Conservation (phyloP, 2,888 invertebrate genomes). For the Sarcophaga subvicina region DNA sequence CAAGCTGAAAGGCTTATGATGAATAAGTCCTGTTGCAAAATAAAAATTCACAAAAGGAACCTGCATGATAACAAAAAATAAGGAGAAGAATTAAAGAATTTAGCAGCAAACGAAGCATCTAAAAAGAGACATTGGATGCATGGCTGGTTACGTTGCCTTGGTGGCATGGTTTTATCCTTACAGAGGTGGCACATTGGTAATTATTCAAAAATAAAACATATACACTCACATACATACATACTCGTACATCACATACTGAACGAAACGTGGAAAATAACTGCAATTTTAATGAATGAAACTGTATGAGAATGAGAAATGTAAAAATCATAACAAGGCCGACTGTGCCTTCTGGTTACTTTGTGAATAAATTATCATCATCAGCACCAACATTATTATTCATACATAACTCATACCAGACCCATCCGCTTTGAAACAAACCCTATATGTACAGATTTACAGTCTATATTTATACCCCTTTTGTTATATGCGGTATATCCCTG, state of each 20-base stretch:
- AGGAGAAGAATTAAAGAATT: constrained; percentile 7
- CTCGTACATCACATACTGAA: background rate
- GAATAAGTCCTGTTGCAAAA: background rate
- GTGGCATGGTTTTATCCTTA: constrained; percentile 1
- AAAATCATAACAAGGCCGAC: constrained; percentile 26
- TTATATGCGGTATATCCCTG: constrained; percentile 1
- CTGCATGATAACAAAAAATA: background rate
- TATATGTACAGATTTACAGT: background rate
- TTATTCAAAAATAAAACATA: constrained; percentile 44
- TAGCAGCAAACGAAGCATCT: constrained; percentile 1
- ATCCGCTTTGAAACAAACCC: background rate
- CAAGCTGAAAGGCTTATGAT: constrained; percentile 26
- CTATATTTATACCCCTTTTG: background rate
- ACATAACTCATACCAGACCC: background rate
- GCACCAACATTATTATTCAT: background rate
- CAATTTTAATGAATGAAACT: background rate
- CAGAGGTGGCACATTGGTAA: constrained; percentile 43
- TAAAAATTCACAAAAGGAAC: background rate
- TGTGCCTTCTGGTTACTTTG: constrained; percentile 9
- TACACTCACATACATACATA: background rate
- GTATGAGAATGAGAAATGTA: background rate
- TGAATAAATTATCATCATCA: background rate
- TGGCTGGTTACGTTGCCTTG: constrained; percentile 10
- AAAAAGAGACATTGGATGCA: constrained; percentile 15
- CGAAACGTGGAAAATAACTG: too few species aligned